Evolutionary conservation across 2,888 invertebrate species (phyloP), one percentile per base, ranked within the genome.

Genomic region (Thymelicus lineola): DNA sequence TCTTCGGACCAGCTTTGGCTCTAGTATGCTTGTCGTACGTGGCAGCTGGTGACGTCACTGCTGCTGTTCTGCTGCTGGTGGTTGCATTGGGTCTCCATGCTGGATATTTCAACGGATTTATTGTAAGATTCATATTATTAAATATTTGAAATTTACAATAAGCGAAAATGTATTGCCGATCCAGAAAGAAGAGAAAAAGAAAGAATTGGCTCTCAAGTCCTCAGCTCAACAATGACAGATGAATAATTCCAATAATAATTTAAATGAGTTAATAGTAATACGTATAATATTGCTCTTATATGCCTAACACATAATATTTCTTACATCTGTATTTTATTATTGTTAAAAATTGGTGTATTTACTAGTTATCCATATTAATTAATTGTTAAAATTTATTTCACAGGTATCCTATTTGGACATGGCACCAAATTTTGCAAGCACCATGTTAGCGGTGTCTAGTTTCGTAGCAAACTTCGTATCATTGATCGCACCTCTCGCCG

Each of bases 371-470:
- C 28, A 28, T 28, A 28, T 2, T 28, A 28, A 38, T 38, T 42
- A 4, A 50, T 50, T 50, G 9, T 50, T 14, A 14, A 55, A 28
- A 4, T 14, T 95, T 96, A 0, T 95, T 76, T 85, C 96, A 4
- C 95, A 95, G 90, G 94, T 95, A 6, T 97, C 96, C 80, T 96
- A 97, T 76, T 95, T 97, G 70, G 97, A 97, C 85, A 93, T 97
- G 75, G 95, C 97, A 7, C 97, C 97, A 0, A 96, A 96, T 79
- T 97, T 95, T 80, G 96, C 97, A 0, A 97, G 97, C 6, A 95
- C 96, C 0, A 85, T 97, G 71, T 96, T 97, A 95, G 97, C 97
- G 1, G 95, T 97, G 72, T 96, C 96, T 1, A 97, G 97, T 83
- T 95, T 95, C 45, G 86, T 94, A 1, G 96, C 96, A 0, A 97